A percentile compares a stretch with the other conserved stretches of the same genome.
phyloP scores from a whole-genome alignment of 2,888 invertebrate genomes.

The Camponotus fellah region DNA sequence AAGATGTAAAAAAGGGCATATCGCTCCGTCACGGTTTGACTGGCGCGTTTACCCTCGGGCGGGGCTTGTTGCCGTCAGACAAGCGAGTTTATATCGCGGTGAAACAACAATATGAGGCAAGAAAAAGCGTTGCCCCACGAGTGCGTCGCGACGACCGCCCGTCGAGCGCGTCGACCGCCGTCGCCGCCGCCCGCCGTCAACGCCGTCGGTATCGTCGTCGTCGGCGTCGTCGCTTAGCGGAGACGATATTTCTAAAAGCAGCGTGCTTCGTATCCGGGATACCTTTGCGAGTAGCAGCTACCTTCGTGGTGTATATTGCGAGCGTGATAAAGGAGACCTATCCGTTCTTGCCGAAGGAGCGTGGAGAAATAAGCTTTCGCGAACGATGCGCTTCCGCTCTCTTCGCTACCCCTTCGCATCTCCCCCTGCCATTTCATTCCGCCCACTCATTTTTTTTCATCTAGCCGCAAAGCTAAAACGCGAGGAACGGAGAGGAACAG shows the following conservation, averaged over 20 bases:
- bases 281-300: slow-evolving; percentile 70
- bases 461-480: slow-evolving; percentile 46
- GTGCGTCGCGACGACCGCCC: slow-evolving; percentile 74
- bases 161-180: slow-evolving; percentile 66
- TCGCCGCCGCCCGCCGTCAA: slow-evolving; percentile 59
- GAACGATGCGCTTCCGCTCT: slow-evolving; percentile 71
- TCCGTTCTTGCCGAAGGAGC: slow-evolving; percentile 75
- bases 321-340: slow-evolving; percentile 76
- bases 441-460: slow-evolving; percentile 34
- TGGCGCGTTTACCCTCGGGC: slow-evolving; percentile 56
- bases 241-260: slow-evolving; percentile 73
- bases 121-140: slow-evolving; percentile 64
- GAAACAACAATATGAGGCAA: slow-evolving; percentile 56
- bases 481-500: slow-evolving; percentile 8
- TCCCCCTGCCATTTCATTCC: slow-evolving; percentile 38
- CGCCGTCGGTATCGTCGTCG: slow-evolving; percentile 56
- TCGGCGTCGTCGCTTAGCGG: slow-evolving; percentile 62
- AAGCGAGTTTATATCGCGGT: slow-evolving; percentile 52
- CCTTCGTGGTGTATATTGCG: slow-evolving; percentile 74
- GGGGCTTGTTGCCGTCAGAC: slow-evolving; percentile 56
- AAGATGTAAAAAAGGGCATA: slow-evolving; percentile 21
- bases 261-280: slow-evolving; percentile 67
- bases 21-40: slow-evolving; percentile 52
- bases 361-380: slow-evolving; percentile 76
- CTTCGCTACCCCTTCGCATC: slow-evolving; percentile 34